These are phyloP conservation scores for Ciona savignyi DNA, from an alignment of 23 tunicate species.

Conservation along the genomic window DNA sequence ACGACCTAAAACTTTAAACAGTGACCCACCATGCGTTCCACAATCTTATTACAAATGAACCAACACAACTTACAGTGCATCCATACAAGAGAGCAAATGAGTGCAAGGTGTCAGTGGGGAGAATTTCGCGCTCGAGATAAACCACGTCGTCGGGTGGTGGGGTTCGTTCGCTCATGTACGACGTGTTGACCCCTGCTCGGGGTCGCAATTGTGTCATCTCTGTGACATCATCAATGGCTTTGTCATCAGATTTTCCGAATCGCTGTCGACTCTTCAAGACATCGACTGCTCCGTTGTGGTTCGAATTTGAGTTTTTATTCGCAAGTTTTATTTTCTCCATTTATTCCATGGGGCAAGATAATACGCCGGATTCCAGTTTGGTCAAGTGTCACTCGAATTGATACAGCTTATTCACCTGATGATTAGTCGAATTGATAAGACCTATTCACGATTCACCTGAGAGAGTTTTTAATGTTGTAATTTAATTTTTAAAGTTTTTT, in stretches of 20 bases:
- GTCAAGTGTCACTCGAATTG: too few species aligned
- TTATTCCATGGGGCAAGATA: background rate
- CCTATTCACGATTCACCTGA: too few species aligned
- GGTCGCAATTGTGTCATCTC: slow-evolving; percentile 54
- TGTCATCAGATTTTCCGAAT: too few species aligned
- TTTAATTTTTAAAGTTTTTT: too few species aligned
- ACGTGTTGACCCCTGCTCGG: slow-evolving; percentile 17
- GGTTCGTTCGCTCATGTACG: slow-evolving; percentile 12
- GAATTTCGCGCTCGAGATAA: slow-evolving; percentile 58
- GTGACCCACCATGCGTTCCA: too few species aligned
- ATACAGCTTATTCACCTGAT: too few species aligned
- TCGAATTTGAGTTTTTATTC: background rate
- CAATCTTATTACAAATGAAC: background rate
- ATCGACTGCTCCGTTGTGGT: background rate
- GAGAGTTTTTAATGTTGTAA: too few species aligned
- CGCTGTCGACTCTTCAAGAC: too few species aligned
- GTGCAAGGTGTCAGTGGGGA: slow-evolving; percentile 65
- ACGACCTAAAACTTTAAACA: too few species aligned
- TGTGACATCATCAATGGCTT: slow-evolving; percentile 11
- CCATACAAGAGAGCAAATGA: slow-evolving; percentile 83
- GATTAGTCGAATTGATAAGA: too few species aligned
- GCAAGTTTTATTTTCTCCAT: background rate
- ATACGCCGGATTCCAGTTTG: too few species aligned
- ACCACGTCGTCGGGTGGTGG: slow-evolving; percentile 47
- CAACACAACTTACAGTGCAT: slow-evolving; percentile 56